Conservation (phyloP, 2,797 vertebrate species). For the Rhinella marina region DNA sequence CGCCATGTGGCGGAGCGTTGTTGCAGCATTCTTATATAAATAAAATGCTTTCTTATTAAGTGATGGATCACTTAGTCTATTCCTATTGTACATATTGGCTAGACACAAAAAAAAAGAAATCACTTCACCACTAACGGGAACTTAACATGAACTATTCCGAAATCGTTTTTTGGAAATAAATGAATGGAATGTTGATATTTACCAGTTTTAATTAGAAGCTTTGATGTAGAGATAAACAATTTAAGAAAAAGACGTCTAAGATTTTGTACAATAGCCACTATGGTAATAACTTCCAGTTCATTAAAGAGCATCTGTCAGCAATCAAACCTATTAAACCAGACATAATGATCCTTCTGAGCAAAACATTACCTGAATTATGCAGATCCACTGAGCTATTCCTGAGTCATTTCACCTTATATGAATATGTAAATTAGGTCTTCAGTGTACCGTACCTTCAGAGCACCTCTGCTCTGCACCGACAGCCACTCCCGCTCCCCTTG, state of each 20-base stretch:
- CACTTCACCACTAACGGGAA: background rate
- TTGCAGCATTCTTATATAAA: constrained; percentile 18
- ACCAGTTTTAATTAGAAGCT: background rate
- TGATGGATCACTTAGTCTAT: constrained; percentile 8
- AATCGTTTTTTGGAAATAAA: background rate
- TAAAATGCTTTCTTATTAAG: constrained; percentile 31
- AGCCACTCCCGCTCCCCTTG: too few species aligned
- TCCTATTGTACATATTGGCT: background rate
- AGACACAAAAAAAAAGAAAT: too few species aligned
- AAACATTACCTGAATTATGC: too few species aligned
- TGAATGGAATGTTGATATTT: background rate
- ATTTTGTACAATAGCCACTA: background rate
- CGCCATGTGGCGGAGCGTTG: constrained; percentile 6
- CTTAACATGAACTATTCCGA: background rate
- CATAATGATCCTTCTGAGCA: too few species aligned
- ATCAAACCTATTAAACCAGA: background rate
- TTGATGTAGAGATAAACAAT: background rate
- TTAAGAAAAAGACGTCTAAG: background rate
- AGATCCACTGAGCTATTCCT: too few species aligned
- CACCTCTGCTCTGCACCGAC: too few species aligned
- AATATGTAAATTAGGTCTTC: too few species aligned
- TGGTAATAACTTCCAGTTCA: background rate
- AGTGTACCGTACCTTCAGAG: too few species aligned
- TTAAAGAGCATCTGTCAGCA: background rate
- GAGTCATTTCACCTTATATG: too few species aligned